Conservation (phyloP, 2,888 invertebrate genomes). For the Caenorhabditis angaria region DNA sequence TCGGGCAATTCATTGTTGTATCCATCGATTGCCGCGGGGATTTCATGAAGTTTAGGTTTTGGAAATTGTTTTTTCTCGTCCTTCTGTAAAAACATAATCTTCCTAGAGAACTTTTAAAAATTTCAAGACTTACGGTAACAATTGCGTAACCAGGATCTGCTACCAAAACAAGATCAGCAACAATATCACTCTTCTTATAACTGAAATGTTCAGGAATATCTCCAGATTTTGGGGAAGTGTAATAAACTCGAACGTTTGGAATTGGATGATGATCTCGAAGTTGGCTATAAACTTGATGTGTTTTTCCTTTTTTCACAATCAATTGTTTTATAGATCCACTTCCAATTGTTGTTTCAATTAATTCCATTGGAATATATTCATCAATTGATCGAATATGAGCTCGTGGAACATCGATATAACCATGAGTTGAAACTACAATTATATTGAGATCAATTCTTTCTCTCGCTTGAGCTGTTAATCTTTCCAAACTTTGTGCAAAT, state of each 20-base stretch:
- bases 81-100: conserved; percentile 35
- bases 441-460: conserved; percentile 58
- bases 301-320: conserved; percentile 51
- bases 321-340: conserved; percentile 60
- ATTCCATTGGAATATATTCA: conserved; percentile 58
- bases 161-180: conserved; percentile 48
- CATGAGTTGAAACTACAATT: conserved; percentile 58
- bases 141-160: conserved; percentile 57
- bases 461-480: conserved; percentile 47
- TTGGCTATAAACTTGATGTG: conserved; percentile 54
- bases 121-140: conserved; percentile 50
- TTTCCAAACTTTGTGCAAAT: conserved; percentile 49
- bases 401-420: conserved; percentile 49
- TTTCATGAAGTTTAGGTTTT: conserved; percentile 38
- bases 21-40: conserved; percentile 46
- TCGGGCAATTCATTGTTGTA: conserved; percentile 57
- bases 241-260: conserved; percentile 56
- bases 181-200: conserved; percentile 44
- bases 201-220: conserved; percentile 53
- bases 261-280: conserved; percentile 52
- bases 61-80: conserved; percentile 42
- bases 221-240: conserved; percentile 49
- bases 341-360: conserved; percentile 54
- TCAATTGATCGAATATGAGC: conserved; percentile 53
- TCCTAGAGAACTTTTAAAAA: neutral